Percentiles rank a stretch among this genome's conserved stretches.
phyloP scores from a whole-genome alignment of 2,797 vertebrate genomes.

The Mormyrus hasselquistii region DNA sequence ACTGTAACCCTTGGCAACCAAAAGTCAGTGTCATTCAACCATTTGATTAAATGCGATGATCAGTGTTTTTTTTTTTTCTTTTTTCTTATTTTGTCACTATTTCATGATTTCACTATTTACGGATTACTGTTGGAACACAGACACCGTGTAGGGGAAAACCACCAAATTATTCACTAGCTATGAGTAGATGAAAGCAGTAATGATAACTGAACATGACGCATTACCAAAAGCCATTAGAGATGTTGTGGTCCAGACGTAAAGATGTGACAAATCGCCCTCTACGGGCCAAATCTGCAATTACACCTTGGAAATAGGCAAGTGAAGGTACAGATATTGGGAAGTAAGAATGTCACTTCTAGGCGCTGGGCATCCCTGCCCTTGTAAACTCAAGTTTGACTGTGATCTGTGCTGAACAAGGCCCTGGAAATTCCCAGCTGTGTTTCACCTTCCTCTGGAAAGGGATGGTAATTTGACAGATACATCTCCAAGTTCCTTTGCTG shows the following conservation, averaged over 20 bases:
- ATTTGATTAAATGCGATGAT: background rate
- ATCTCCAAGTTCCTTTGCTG: background rate
- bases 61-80: background rate
- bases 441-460: background rate
- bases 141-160: background rate
- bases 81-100: background rate
- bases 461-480: background rate
- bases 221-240: conserved; percentile 15
- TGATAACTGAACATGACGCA: conserved; percentile 34
- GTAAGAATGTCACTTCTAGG: background rate
- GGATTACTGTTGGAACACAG: background rate
- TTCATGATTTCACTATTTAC: background rate
- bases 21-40: background rate
- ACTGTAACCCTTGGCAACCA: conserved; percentile 76
- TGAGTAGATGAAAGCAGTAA: conserved; percentile 35
- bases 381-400: conserved; percentile 1
- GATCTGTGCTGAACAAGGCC: background rate
- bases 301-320: background rate
- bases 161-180: conserved; percentile 9
- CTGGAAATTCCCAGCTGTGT: background rate
- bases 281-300: conserved; percentile 44
- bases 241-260: conserved; percentile 23
- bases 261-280: conserved; percentile 32
- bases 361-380: background rate
- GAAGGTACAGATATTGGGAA: background rate